Base-by-base conservation (phyloP, 2,888 invertebrate species). In the Mesorhabditis spiculigera region DNA sequence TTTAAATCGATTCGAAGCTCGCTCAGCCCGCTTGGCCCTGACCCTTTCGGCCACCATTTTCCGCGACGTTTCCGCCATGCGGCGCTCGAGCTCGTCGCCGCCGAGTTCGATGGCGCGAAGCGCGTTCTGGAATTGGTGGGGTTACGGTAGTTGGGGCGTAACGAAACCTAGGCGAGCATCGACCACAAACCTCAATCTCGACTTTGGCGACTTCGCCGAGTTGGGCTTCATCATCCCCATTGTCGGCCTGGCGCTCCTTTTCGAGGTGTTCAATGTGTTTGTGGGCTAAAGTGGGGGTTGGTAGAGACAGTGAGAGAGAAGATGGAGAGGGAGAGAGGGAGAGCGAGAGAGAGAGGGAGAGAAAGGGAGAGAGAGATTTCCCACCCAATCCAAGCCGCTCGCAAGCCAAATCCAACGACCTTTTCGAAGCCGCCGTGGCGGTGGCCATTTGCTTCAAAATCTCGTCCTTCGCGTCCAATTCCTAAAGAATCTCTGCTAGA, bases 41-140 rank as follows among this genome's bases (percentile, higher is more conserved):
- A 78, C 72, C 63, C 69, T 67, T 65, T 78, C 75, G 0, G 71
- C 69, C 8, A 84, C 75, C 64, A 84, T 66, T 66, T 80, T 81
- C n/a, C 84, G 70, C n/a, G 82, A 78, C 5, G 77, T 75, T 66
- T 84, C 84, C 50, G 78, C 84, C 68, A 82, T 73, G 64, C 84
- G 70, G 63, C 84, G 69, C 68, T 84, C 83, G 64, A 78, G 28
- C 70, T 85, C 84, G 13, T 68, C 69, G 5, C 81, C 83, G 6
- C 70, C 76, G 4, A 74, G 62, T 43, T 75, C 73, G 5, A 83
- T 74, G 5, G 76, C 72, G n/a, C 58, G 58, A 3, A 50, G 58
- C 8, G 58, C 58, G n/a, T 50, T 50, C 58, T 50, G 58, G n/a
- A 50, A n/a, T 2, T 10, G n/a, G 58, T 2, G n/a, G 58, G n/a